Evolutionary conservation across 2,113 vertebrate genomes (phyloP).

Genomic region (Notarius lentiginosus): DNA sequence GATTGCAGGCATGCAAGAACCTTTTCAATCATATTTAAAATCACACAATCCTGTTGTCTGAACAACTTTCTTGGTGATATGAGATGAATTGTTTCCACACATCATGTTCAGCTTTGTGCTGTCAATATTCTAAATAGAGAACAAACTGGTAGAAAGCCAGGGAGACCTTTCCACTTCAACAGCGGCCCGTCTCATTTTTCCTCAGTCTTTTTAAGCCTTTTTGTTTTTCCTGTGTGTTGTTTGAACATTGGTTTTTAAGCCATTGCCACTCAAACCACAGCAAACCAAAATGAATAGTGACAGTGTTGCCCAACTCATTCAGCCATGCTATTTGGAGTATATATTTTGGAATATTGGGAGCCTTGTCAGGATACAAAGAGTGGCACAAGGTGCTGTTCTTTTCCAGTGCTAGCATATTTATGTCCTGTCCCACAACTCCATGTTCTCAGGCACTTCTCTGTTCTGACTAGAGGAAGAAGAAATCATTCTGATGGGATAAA

Average conservation of each 20-base stretch:
- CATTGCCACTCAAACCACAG: conserved; percentile 18
- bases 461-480: conserved; percentile 37
- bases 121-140: conserved; percentile 8
- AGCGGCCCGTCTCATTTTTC: neutral
- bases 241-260: conserved; percentile 14
- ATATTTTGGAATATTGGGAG: conserved; percentile 32
- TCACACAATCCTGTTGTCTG: neutral
- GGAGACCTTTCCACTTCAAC: conserved; percentile 6
- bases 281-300: conserved; percentile 16
- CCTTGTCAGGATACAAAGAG: neutral
- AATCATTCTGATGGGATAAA: neutral
- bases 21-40: neutral
- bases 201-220: conserved; percentile 39
- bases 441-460: conserved; percentile 35
- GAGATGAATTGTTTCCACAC: neutral
- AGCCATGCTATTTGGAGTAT: conserved; percentile 22
- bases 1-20: neutral
- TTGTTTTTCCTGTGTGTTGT: conserved; percentile 36
- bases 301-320: neutral
- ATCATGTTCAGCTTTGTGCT: conserved; percentile 6
- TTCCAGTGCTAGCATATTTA: conserved; percentile 31
- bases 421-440: conserved; percentile 4
- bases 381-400: conserved; percentile 44
- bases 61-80: neutral
- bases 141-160: conserved; percentile 13